Conservation (phyloP, 2,888 invertebrate genomes). For the Mechanitis messenoides region DNA sequence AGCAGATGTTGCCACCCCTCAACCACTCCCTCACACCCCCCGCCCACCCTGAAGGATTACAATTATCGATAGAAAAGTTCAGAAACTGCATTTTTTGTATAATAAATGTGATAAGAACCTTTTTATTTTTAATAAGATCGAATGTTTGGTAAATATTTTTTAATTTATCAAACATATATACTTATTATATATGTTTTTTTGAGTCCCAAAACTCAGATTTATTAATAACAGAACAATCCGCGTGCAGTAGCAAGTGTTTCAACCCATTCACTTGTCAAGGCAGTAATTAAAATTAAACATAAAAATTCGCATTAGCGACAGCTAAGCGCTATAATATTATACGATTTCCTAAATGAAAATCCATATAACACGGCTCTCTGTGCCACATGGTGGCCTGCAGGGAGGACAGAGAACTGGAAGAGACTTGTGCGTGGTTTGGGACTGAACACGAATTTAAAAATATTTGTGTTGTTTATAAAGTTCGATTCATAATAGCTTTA, state of each 20-base stretch:
- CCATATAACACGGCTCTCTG: constrained; percentile 70
- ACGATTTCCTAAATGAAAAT: constrained; percentile 74
- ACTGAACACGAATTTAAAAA: not conserved
- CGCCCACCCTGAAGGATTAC: constrained; percentile 30
- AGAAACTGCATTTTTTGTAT: constrained; percentile 5
- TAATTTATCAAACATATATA: not conserved
- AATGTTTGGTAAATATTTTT: no score
- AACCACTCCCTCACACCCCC: constrained; percentile 7
- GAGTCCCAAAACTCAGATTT: no score
- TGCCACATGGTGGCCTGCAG: constrained; percentile 54
- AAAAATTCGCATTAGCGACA: constrained; percentile 67
- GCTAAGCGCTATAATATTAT: constrained; percentile 64
- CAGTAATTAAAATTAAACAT: constrained; percentile 57
- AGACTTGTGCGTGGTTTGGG: constrained; percentile 16
- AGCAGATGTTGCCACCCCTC: constrained; percentile 48
- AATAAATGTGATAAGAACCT: constrained; percentile 5
- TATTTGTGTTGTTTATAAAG: not conserved
- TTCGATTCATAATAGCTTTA: no score
- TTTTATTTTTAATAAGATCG: constrained; percentile 6
- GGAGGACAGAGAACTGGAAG: constrained; percentile 39
- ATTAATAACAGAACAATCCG: constrained; percentile 1
- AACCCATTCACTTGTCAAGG: not conserved
- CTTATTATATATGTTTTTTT: no score
- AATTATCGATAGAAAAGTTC: constrained; percentile 24
- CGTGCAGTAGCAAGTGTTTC: not conserved